Percentiles rank a stretch among this genome's conserved stretches.
These are phyloP conservation scores for Oppia nitens DNA, from an alignment of 1,140 invertebrate genomes.

Conservation along the genomic window DNA sequence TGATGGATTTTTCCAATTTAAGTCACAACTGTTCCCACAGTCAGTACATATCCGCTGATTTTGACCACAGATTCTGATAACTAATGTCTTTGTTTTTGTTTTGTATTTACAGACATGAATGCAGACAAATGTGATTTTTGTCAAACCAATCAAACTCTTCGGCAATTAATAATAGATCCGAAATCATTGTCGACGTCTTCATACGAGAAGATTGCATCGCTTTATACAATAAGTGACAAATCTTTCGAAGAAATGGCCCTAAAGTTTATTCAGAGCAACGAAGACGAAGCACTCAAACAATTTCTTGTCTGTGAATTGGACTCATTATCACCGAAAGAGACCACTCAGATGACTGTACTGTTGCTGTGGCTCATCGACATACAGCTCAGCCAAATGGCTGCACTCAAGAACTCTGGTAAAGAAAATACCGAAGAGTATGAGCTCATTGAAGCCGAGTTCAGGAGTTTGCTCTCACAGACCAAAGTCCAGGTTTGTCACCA, in stretches of 20 bases:
- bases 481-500: conserved; percentile 21
- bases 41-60: too few species aligned
- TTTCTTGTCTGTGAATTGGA: conserved; percentile 48
- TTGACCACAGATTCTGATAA: too few species aligned
- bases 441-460: conserved; percentile 58
- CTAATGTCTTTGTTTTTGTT: too few species aligned
- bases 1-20: too few species aligned
- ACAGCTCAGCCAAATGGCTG: conserved; percentile 66
- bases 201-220: conserved; percentile 63
- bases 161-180: too few species aligned
- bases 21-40: too few species aligned
- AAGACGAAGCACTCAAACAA: conserved; percentile 66
- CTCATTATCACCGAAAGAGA: conserved; percentile 26
- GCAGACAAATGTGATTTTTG: too few species aligned
- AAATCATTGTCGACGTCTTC: too few species aligned
- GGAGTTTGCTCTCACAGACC: conserved; percentile 24
- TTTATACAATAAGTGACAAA: conserved; percentile 72
- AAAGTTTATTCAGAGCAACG: conserved; percentile 66
- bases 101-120: too few species aligned
- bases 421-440: conserved; percentile 39
- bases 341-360: conserved; percentile 70
- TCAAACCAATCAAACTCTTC: too few species aligned
- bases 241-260: conserved; percentile 86
- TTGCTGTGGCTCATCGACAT: conserved; percentile 85
- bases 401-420: conserved; percentile 37